These are phyloP conservation scores for Prinia subflava DNA, from an alignment of 2,113 vertebrate species.

Conservation along the genomic window DNA sequence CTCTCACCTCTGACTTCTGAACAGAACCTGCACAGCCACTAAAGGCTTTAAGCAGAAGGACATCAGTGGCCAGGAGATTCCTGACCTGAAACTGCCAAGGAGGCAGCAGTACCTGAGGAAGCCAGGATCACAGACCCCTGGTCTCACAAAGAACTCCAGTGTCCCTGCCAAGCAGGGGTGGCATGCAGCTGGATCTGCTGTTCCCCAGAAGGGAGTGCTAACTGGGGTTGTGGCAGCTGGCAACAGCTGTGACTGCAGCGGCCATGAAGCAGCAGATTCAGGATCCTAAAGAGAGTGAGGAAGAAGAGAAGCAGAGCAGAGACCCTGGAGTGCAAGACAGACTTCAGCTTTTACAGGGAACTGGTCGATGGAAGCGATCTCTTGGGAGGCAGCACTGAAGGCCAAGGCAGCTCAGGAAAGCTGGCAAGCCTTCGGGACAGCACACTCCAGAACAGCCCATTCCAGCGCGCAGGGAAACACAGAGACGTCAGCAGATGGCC, in stretches of 20 bases:
- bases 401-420: not conserved
- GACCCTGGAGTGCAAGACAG: not conserved
- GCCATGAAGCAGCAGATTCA: not conserved
- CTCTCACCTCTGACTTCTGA: not conserved
- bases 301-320: not conserved
- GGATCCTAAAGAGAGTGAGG: not conserved
- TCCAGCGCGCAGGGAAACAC: not conserved
- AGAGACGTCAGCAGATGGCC: not conserved
- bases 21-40: accelerated
- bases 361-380: not conserved
- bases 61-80: not conserved
- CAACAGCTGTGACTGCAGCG: not conserved
- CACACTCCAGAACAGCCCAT: not conserved
- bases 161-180: not conserved
- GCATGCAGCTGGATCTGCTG: not conserved
- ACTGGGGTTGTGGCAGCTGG: not conserved
- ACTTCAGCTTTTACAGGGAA: not conserved
- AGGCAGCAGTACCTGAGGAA: not conserved
- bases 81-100: not conserved
- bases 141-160: not conserved
- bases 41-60: not conserved
- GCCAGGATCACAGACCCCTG: not conserved
- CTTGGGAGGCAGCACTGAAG: not conserved
- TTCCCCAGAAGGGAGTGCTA: not conserved
- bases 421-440: not conserved